Evolutionary conservation across 2,113 vertebrate genomes (phyloP).

Genomic region (Gallinago media): DNA sequence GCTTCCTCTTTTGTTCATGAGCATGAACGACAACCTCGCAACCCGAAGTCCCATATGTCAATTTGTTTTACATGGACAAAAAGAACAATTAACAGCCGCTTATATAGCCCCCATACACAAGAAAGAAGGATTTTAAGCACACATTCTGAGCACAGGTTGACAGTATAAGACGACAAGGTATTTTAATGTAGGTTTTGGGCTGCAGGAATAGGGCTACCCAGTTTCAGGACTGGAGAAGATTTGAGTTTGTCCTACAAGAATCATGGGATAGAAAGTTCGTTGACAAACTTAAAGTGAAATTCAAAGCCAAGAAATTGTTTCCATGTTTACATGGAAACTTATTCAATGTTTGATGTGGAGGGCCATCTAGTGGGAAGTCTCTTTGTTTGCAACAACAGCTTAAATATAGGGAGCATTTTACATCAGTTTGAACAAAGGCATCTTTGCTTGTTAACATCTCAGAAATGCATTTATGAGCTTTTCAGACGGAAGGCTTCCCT

Average conservation of each 20-base stretch:
- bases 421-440: neutral
- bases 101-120: rapidly evolving
- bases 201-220: neutral
- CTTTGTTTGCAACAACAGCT: neutral
- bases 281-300: neutral
- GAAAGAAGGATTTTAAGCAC: neutral
- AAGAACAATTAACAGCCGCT: neutral
- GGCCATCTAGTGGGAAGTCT: slow-evolving; percentile 55
- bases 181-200: neutral
- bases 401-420: neutral
- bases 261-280: neutral
- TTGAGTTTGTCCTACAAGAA: neutral
- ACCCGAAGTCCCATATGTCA: neutral
- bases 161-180: neutral
- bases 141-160: neutral
- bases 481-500: neutral
- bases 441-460: neutral
- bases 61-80: neutral
- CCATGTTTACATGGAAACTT: neutral
- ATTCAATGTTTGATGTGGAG: slow-evolving; percentile 1
- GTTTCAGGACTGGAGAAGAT: neutral
- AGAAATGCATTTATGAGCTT: neutral
- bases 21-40: rapidly evolving
- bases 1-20: neutral
- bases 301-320: neutral